Base-by-base conservation (phyloP, 2,797 vertebrate genomes). In the Pseudochirops corinnae region DNA sequence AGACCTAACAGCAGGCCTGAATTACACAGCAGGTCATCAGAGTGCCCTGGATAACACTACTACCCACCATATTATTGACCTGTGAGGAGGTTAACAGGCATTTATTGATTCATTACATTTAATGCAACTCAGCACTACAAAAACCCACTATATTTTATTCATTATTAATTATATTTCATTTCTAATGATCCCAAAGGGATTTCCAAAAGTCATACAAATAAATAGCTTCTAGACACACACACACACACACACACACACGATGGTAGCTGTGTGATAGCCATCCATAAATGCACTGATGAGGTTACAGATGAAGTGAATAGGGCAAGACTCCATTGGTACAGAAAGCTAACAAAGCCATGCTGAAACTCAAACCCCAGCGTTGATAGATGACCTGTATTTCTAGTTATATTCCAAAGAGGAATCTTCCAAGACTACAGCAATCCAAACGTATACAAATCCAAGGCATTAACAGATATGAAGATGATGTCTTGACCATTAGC, bases 31-130 rank as follows among this genome's bases (percentile, higher is more conserved):
- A 94, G 94, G 91, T 95, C 95, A 92, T 56, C 94, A 3, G 6
- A 57, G 87, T 39, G 94, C 92, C 93, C 96, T 91, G 87, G 12
- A 12, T 96, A 91, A 96, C 94, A 55, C 94, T 95, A 96, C 91
- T 93, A 94, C 91, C 94, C 56, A 6, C 60, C 50, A 0, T 33
- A 95, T 94, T 90, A 67, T 55, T 98, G 97, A 97, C 97, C 96
- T 97, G 93, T 5, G 50, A 95, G 92, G 93, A 97, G 96, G 96
- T 97, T 97, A 97, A 97, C 96, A 98, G 96, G 92, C 96, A 93
- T 96, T 95, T 97, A 98, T 90, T 97, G 97, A 98, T 97, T 98
- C 95, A 97, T 98, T 97, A 97, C 94, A 97, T 95, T 97, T 97
- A 96, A 96, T 91, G 96, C 95, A 98, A 96, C 96, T 95, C 93